Base-by-base conservation (phyloP, 2,888 invertebrate genomes). In the Drosophila testacea region DNA sequence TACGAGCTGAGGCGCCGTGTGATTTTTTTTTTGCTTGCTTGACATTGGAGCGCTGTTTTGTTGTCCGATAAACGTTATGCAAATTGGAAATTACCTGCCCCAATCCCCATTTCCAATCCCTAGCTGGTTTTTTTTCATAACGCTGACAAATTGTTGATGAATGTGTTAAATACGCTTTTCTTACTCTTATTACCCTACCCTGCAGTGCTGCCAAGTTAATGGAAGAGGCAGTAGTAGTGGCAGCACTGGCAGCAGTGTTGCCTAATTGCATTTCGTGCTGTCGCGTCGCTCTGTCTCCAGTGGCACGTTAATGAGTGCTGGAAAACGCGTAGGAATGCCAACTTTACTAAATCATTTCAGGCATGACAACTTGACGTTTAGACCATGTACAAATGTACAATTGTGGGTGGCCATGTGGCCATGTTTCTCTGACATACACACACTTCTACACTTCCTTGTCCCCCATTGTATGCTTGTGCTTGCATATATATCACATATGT, bases 61-160 rank as follows among this genome's bases (percentile, higher is more conserved):
- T 69, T 63, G 52, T 69, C 66, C 88, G 83, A 76, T 83, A 83
- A 83, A 79, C 88, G 88, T 83, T 88, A 85, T 88, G 83, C 68
- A 83, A 83, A 83, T 83, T 72, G 51, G 60, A 56, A 56, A 56
- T 56, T 56, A 44, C 55, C 65, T 56, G 51, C 34, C 61, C 52
- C 28, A 9, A 7, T 11, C 32, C n/a, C 6, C 0, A 5, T 4
- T 64, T 47, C 60, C 22, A 13, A 32, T 47, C 6, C 55, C 54
- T 47, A 42, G 44, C 32, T 55, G 22, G 60, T 66, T 69, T 62
- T 22, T 22, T 22, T 70, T 63, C 59, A 78, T 67, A 81, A 61
- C 69, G 81, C 80, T 86, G 88, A 88, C 83, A 83, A 86, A 88
- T 88, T 85, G 83, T 80, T 86, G 88, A 85, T 86, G 73, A 83